These are phyloP conservation scores for Aplysia californica DNA, from an alignment of 1,140 invertebrate genomes.

Conservation along the genomic window DNA sequence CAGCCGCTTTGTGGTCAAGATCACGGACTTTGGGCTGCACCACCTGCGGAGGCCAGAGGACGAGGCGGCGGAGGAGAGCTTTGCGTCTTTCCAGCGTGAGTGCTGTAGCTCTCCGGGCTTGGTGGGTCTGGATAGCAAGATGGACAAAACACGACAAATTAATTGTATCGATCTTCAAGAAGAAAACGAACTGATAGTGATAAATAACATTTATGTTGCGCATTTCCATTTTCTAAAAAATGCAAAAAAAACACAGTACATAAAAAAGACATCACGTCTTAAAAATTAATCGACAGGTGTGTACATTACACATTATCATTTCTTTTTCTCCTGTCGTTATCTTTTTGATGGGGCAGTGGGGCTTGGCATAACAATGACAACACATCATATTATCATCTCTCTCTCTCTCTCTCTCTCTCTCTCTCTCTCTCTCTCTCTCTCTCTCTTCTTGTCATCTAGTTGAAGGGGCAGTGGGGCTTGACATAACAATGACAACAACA, in stretches of 20 bases:
- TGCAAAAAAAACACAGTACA: background rate
- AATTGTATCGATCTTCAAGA: background rate
- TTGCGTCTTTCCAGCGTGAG: background rate
- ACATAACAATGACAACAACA: background rate
- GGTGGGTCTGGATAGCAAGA: too few relatives aligned
- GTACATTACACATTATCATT: background rate
- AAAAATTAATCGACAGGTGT: too few relatives aligned
- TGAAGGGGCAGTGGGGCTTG: background rate
- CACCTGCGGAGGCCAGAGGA: conserved; percentile 37
- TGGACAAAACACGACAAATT: too few relatives aligned
- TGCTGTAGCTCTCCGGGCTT: background rate
- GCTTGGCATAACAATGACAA: background rate
- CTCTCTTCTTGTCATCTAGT: background rate
- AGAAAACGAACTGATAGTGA: too few relatives aligned
- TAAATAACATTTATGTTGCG: too few relatives aligned
- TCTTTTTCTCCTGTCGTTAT: background rate
- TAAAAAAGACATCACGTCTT: too few relatives aligned
- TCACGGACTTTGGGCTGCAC: conserved; percentile 93
- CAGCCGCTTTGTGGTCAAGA: conserved; percentile 95
- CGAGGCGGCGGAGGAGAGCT: background rate
- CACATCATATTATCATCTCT: background rate
- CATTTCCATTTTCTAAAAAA: too few relatives aligned
- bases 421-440: background rate
- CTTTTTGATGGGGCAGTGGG: background rate
- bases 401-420: background rate